A percentile compares a stretch with the other conserved stretches of the same genome.
These are phyloP conservation scores for Hemichromis elongatus DNA, from an alignment of 2,113 vertebrate genomes.

Conservation along the genomic window DNA sequence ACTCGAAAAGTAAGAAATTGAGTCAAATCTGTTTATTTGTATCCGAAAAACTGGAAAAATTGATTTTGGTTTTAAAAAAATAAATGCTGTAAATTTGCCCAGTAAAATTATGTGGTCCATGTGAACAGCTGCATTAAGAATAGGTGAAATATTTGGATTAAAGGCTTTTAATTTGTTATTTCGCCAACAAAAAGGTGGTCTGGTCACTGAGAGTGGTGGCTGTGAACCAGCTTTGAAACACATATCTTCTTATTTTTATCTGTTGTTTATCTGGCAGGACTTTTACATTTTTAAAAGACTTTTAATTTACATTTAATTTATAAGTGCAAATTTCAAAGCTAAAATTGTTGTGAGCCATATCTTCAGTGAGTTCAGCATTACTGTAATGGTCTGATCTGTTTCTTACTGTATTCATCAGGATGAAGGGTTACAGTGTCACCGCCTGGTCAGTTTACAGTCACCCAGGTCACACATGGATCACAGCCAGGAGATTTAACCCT, in stretches of 20 bases:
- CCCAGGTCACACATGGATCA: slow-evolving; percentile 11
- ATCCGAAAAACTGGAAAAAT: neutral
- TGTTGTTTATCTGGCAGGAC: neutral
- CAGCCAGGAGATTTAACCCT: slow-evolving; percentile 10
- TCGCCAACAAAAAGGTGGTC: neutral
- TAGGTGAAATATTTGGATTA: neutral
- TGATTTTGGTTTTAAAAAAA: neutral
- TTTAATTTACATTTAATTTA: neutral
- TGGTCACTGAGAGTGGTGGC: neutral
- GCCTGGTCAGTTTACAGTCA: neutral
- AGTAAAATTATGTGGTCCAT: neutral
- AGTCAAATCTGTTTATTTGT: neutral
- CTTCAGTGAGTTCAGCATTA: neutral
- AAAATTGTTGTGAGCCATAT: neutral
- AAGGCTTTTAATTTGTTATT: neutral
- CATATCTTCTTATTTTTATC: neutral
- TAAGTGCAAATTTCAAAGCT: neutral
- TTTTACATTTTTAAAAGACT: no score
- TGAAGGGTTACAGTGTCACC: neutral
- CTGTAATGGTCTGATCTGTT: neutral
- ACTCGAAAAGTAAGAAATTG: neutral
- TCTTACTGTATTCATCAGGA: neutral
- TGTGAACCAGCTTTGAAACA: neutral
- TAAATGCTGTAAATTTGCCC: neutral
- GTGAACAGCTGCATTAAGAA: neutral